These are phyloP conservation scores for Trogon surrucura DNA, from an alignment of 2,113 vertebrate genomes.

Conservation along the genomic window DNA sequence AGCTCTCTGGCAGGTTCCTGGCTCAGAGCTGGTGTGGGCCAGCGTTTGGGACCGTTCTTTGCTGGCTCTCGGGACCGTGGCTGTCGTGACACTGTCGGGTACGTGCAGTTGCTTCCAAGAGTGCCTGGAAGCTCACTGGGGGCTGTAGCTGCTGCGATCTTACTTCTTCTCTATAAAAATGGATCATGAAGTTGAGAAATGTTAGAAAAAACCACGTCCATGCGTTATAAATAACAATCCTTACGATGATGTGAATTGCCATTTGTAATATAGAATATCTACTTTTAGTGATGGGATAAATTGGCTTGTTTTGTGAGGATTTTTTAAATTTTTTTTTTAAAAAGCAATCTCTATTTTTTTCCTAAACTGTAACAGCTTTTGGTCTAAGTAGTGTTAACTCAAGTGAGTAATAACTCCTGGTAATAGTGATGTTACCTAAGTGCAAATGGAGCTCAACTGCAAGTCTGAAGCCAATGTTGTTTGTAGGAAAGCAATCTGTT, in stretches of 20 bases:
- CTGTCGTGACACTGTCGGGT: neutral
- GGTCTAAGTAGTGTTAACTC: neutral
- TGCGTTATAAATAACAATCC: neutral
- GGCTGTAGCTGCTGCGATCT: neutral
- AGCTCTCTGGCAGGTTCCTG: neutral
- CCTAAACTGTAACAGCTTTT: neutral
- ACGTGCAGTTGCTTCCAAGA: neutral
- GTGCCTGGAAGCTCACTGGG: neutral
- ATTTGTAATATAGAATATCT: neutral
- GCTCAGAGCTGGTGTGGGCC: neutral
- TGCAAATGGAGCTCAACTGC: neutral
- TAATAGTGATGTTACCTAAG: neutral
- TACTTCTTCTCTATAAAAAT: neutral
- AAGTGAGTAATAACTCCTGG: neutral
- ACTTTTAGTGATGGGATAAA: neutral
- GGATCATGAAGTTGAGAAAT: neutral
- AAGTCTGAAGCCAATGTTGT: neutral
- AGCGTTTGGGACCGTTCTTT: neutral
- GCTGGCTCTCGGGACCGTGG: neutral
- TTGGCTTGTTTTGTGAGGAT: neutral
- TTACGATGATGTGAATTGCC: neutral
- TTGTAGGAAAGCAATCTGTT: neutral
- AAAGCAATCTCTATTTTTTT: neutral
- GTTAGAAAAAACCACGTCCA: fast-evolving
- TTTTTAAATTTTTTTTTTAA: neutral